These are phyloP conservation scores for Acrocephalus arundinaceus DNA, from an alignment of 2,113 vertebrate genomes.

Conservation along the genomic window DNA sequence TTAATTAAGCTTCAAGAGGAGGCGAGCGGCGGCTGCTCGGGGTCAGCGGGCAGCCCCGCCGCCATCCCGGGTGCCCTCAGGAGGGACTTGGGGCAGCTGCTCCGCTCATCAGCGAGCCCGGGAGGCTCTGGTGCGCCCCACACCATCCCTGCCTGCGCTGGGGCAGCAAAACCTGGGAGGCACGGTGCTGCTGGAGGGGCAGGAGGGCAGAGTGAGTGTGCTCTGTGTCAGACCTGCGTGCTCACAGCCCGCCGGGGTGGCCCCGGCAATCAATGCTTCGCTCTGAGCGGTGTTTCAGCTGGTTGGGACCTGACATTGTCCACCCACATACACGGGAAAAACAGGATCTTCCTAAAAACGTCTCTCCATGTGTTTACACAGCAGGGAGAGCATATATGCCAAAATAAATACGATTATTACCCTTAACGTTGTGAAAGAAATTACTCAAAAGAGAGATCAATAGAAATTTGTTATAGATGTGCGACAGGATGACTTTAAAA, in stretches of 20 bases:
- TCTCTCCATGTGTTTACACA: constrained; percentile 17
- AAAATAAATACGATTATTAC: constrained; percentile 39
- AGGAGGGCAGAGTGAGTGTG: fast-evolving
- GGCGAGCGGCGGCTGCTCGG: fast-evolving
- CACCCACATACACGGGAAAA: neutral
- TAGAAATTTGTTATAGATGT: constrained; percentile 40
- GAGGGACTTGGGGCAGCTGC: fast-evolving
- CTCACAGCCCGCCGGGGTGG: neutral
- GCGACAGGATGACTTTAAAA: constrained; percentile 32
- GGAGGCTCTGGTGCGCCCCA: neutral
- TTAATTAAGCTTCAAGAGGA: neutral
- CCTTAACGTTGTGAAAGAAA: constrained; percentile 11
- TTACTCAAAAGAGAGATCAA: constrained; percentile 41
- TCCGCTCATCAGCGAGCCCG: neutral
- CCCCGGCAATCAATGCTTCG: neutral
- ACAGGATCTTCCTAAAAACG: neutral
- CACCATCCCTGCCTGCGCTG: fast-evolving
- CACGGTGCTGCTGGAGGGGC: neutral
- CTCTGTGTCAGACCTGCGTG: neutral
- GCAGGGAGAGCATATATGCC: neutral
- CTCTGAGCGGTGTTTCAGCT: neutral
- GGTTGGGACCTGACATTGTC: neutral
- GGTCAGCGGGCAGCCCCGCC: neutral
- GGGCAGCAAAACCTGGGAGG: neutral
- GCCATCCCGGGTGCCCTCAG: neutral